A percentile compares a stretch with the other conserved stretches of the same genome.
Evolutionary conservation across 2,888 invertebrate species (phyloP).

Genomic region (Dyspetes luteomarginatus): DNA sequence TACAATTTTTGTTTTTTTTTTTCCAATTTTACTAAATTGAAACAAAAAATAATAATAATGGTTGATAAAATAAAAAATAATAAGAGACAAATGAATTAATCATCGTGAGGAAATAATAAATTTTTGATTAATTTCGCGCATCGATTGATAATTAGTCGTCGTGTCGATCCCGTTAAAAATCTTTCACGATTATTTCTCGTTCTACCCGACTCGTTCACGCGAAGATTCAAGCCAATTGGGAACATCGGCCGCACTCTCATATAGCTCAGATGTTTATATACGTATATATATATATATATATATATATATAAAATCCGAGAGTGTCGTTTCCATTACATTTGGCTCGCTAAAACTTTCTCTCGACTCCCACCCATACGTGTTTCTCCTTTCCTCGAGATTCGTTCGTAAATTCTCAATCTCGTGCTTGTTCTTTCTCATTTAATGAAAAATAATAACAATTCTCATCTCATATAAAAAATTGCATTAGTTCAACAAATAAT

Average conservation of each 20-base stretch:
- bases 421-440: slow-evolving; percentile 2
- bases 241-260: neutral
- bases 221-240: slow-evolving; percentile 23
- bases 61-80: neutral
- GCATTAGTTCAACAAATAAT: neutral
- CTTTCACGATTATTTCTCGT: neutral
- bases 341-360: slow-evolving; percentile 63
- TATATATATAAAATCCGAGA: slow-evolving; percentile 23
- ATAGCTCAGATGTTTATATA: neutral
- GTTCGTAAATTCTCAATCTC: slow-evolving; percentile 27
- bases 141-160: neutral
- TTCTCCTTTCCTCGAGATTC: slow-evolving; percentile 40
- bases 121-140: neutral
- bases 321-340: slow-evolving; percentile 58
- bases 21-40: too few relatives aligned
- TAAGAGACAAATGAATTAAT: neutral
- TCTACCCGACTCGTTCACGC: neutral
- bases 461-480: neutral
- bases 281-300: neutral
- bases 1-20: too few relatives aligned
- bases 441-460: neutral
- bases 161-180: neutral
- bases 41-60: neutral
- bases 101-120: neutral
- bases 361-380: slow-evolving; percentile 50